Percentiles rank a stretch among this genome's conserved stretches.
Conservation (phyloP, 2,113 vertebrate species). For the Poecilia latipinna region DNA sequence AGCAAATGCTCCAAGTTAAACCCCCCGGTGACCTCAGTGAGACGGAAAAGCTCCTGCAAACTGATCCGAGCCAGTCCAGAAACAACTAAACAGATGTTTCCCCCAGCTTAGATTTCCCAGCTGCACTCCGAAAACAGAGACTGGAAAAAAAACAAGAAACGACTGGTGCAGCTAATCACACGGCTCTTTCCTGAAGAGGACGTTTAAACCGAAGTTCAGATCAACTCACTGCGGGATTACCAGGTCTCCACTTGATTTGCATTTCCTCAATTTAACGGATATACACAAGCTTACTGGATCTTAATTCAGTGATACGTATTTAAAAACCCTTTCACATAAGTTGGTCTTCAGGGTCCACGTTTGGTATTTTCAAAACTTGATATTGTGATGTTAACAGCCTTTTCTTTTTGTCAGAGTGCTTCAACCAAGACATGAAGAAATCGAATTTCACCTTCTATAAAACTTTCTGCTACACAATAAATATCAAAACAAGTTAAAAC, state of each 20-base stretch:
- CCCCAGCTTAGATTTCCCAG: slow-evolving; percentile 57
- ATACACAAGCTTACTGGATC: not conserved
- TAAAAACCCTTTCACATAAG: not conserved
- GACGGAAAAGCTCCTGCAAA: slow-evolving; percentile 17
- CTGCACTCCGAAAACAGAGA: slow-evolving; percentile 26
- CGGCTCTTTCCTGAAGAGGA: slow-evolving; percentile 25
- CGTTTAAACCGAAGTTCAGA: slow-evolving; percentile 25
- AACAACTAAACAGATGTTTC: slow-evolving; percentile 49
- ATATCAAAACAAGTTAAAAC: not conserved
- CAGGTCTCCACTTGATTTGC: slow-evolving; percentile 15
- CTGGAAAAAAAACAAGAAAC: slow-evolving; percentile 6
- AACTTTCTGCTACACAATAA: not conserved
- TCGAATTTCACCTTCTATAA: not conserved
- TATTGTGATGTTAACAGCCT: not conserved
- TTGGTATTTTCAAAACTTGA: not conserved
- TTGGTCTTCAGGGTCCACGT: not conserved
- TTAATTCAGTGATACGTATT: not conserved
- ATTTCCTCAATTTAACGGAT: slow-evolving; percentile 15
- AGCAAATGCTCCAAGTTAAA: not conserved
- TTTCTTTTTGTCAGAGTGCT: not conserved
- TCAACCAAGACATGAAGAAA: not conserved
- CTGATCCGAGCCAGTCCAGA: slow-evolving; percentile 33
- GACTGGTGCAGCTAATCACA: slow-evolving; percentile 31
- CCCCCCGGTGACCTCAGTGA: slow-evolving; percentile 8
- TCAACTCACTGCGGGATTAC: not conserved